Base-by-base conservation (phyloP, 2,113 vertebrate genomes). In the Sitta europaea region DNA sequence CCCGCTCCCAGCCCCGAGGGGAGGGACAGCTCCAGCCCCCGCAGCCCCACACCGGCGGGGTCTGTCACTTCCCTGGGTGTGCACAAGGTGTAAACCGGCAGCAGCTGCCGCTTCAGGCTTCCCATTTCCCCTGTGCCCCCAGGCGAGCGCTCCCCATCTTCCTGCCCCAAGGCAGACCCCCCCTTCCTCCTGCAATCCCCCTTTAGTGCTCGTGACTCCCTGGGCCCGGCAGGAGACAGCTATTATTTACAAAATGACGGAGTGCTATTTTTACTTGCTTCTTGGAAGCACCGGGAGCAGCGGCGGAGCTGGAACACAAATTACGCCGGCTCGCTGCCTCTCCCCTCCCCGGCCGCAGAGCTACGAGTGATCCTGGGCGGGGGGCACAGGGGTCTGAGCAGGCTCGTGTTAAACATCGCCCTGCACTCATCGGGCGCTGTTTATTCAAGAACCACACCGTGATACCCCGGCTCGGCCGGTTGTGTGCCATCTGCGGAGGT, bases 231-330 rank as follows among this genome's bases (percentile, higher is more conserved):
- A 94, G 94, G 75, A 71, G 75, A 93, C 14, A 42, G 94, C 79
- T 94, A 68, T 96, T 97, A 96, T 97, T 96, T 95, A 94, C 96
- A 57, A 92, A 90, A 95, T 86, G 95, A 96, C 13, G 4, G 92
- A 90, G 89, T 40, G 95, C 96, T 97, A 97, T 97, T 97, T 97
- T 97, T 97, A 95, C 91, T 93, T 3, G 57, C 91, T 88, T 82
- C 92, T 92, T 63, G 88, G 96, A 96, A 95, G 88, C 88, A n/a
- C 81, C 29, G n/a, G 84, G 50, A 89, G 88, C 92, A 78, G 91
- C 3, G 21, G 88, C 95, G 33, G 89, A 50, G 72, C 92, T 47
- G 84, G 89, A 90, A 95, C 95, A 86, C 85, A 75, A 94, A 96
- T 96, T 3, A 86, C 23, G 1, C 24, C 33, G 75, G 84, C 86